A percentile compares a stretch with the other conserved stretches of the same genome.
phyloP scores from a whole-genome alignment of 2,113 vertebrate species.

The Chiloscyllium plagiosum region DNA sequence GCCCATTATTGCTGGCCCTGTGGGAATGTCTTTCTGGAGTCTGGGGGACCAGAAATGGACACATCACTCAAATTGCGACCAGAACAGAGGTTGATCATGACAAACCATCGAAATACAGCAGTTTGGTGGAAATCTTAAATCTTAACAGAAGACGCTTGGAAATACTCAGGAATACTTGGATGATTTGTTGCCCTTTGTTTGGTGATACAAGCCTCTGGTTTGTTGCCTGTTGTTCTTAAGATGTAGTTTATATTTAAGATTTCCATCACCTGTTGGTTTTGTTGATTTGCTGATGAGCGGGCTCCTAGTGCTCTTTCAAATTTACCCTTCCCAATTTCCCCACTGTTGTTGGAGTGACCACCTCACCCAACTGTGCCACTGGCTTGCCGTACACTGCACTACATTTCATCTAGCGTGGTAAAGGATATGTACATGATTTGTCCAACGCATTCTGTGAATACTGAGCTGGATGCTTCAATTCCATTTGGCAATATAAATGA shows the following conservation, averaged over 20 bases:
- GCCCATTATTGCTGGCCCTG: background rate
- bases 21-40: background rate
- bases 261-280: background rate
- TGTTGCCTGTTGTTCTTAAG: background rate
- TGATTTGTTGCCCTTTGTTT: background rate
- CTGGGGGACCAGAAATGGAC: background rate
- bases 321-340: background rate
- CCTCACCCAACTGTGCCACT: background rate
- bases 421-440: background rate
- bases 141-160: no score
- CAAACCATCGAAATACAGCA: no score
- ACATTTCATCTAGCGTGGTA: background rate
- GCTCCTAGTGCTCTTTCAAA: background rate
- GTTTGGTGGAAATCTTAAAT: no score
- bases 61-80: background rate
- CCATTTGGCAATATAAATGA: background rate
- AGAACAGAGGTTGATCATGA: background rate
- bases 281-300: background rate
- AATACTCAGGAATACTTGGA: no score
- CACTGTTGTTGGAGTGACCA: background rate
- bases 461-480: background rate
- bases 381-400: background rate
- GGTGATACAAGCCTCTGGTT: background rate
- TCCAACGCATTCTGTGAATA: background rate
- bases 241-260: background rate